phyloP scores from a whole-genome alignment of 2,113 vertebrate genomes.

The Lepidiolamprologus cunningtoni region DNA sequence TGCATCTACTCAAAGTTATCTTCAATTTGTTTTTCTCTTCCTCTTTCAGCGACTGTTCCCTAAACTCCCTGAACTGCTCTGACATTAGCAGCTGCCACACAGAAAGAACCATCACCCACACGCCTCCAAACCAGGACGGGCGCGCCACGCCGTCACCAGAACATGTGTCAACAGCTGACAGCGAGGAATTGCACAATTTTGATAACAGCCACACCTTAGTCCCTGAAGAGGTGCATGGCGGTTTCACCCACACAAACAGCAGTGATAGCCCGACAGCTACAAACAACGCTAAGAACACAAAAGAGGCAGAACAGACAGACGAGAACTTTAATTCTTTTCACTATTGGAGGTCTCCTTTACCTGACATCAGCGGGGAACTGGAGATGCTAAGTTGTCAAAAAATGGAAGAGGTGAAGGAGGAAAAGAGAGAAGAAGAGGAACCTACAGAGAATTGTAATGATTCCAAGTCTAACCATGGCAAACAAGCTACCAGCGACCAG shows the following conservation, averaged over 20 bases:
- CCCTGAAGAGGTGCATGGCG: background rate
- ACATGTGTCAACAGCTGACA: conserved; percentile 25
- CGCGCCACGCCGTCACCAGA: conserved; percentile 58
- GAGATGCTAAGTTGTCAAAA: conserved; percentile 70
- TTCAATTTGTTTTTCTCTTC: background rate
- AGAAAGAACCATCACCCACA: conserved; percentile 45
- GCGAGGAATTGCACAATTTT: conserved; percentile 41
- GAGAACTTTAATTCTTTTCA: conserved; percentile 77
- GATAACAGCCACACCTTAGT: conserved; percentile 27
- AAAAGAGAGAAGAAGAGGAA: background rate
- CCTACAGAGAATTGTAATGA: conserved; percentile 7
- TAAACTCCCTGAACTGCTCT: conserved; percentile 52
- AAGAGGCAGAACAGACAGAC: conserved; percentile 49
- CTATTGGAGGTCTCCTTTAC: conserved; percentile 83
- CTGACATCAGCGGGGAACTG: conserved; percentile 82
- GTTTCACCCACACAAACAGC: background rate
- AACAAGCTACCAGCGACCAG: conserved; percentile 73
- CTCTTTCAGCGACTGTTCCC: conserved; percentile 44
- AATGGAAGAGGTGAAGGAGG: background rate
- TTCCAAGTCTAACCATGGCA: conserved; percentile 29
- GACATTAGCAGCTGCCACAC: conserved; percentile 38
- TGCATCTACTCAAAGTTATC: background rate
- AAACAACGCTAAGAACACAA: conserved; percentile 38
- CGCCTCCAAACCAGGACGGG: conserved; percentile 56
- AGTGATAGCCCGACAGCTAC: background rate